A percentile compares a stretch with the other conserved stretches of the same genome.
These are phyloP conservation scores for Drosophila nigritarsus DNA, from an alignment of 2,888 invertebrate species.

Conservation along the genomic window DNA sequence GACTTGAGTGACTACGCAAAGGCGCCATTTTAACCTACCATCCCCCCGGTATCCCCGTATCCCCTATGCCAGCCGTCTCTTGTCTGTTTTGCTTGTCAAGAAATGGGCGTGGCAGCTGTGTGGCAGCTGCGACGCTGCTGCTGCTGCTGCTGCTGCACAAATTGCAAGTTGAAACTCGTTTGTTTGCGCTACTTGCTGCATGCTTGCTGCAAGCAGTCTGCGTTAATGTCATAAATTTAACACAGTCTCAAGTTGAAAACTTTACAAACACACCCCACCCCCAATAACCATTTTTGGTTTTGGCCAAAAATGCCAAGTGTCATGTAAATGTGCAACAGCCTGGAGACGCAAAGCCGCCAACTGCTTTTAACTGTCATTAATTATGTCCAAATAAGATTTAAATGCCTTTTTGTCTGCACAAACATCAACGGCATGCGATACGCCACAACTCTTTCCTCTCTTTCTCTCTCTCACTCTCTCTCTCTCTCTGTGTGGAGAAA, in stretches of 20 bases:
- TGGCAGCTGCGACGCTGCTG: slow-evolving; percentile 20
- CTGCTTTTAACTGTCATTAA: slow-evolving; percentile 82
- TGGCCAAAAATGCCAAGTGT: slow-evolving; percentile 58
- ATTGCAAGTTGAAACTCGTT: slow-evolving; percentile 62
- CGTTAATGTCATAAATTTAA: slow-evolving; percentile 76
- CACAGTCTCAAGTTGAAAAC: slow-evolving; percentile 71
- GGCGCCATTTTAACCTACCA: slow-evolving; percentile 3
- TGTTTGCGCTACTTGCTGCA: slow-evolving; percentile 43
- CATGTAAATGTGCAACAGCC: slow-evolving; percentile 79
- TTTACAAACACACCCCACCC: slow-evolving; percentile 32
- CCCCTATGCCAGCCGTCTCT: not conserved
- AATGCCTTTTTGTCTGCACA: slow-evolving; percentile 79
- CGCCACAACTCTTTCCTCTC: not conserved
- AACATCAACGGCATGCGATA: slow-evolving; percentile 60
- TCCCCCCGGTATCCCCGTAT: too few relatives aligned
- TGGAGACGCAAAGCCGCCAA: slow-evolving; percentile 71
- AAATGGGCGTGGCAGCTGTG: slow-evolving; percentile 66
- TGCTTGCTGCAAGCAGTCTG: slow-evolving; percentile 33
- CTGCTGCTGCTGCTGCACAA: slow-evolving; percentile 30
- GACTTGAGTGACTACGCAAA: slow-evolving; percentile 49
- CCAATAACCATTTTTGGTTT: not conserved
- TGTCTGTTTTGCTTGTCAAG: slow-evolving; percentile 73
- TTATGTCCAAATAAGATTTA: slow-evolving; percentile 82
- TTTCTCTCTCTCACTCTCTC: not conserved
- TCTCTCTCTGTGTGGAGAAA: slow-evolving; percentile 23